Conservation (phyloP, 30 jellyfish, hydroid and myxozoan species). For the Mastigias papua region DNA sequence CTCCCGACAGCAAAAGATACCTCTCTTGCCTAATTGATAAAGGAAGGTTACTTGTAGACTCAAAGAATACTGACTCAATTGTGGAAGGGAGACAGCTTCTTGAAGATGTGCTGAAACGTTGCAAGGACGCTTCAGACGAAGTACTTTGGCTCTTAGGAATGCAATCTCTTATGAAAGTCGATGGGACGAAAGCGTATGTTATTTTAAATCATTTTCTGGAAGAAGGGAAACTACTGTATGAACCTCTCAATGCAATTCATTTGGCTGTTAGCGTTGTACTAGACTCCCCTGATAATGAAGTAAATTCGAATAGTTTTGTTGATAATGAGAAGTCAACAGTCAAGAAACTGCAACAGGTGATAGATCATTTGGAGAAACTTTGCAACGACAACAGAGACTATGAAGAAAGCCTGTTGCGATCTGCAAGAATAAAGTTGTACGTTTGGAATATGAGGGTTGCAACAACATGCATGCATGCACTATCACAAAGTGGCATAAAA, state of each 20-base stretch:
- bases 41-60: conserved; percentile 21
- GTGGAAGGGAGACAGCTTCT: background rate
- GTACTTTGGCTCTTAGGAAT: background rate
- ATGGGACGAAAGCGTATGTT: background rate
- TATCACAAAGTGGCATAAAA: background rate
- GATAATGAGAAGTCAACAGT: background rate
- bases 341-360: background rate
- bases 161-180: conserved; percentile 7
- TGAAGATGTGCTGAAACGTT: background rate
- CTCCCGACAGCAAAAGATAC: background rate
- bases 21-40: background rate
- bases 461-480: background rate
- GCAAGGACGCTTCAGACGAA: background rate
- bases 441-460: background rate
- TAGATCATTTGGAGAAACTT: background rate
- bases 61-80: background rate
- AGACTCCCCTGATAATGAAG: background rate
- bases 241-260: background rate
- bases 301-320: background rate
- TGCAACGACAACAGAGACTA: background rate
- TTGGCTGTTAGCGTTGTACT: background rate
- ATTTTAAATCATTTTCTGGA: background rate
- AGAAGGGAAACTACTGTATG: background rate
- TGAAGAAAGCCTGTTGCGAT: background rate
- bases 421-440: no score